Percentiles rank a stretch among this genome's conserved stretches.
phyloP scores from a whole-genome alignment of 1,140 invertebrate species.

The Mya arenaria region DNA sequence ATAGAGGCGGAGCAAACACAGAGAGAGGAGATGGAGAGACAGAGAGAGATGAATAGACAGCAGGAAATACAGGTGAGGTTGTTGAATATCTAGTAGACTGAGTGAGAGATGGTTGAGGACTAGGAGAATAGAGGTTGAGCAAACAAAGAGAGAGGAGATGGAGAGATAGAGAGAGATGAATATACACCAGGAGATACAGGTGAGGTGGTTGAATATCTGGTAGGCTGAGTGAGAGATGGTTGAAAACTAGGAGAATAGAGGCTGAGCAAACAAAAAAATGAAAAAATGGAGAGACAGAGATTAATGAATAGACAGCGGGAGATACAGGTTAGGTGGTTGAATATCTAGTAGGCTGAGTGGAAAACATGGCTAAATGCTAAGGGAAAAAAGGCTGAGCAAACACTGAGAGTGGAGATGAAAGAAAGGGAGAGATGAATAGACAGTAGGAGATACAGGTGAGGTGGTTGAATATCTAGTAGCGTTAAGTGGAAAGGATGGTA shows the following conservation, averaged over 20 bases:
- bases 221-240: conserved; percentile 43
- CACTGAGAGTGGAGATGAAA: conserved; percentile 55
- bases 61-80: conserved; percentile 57
- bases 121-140: conserved; percentile 41
- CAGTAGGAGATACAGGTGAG: conserved; percentile 62
- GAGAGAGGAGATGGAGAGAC: conserved; percentile 54
- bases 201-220: too few species aligned
- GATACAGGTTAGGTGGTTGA: conserved; percentile 52
- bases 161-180: conserved; percentile 55
- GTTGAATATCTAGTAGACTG: too few species aligned
- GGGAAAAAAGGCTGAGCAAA: conserved; percentile 48
- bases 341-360: too few species aligned
- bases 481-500: conserved; percentile 23
- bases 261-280: conserved; percentile 43
- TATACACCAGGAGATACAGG: conserved; percentile 56
- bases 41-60: conserved; percentile 55
- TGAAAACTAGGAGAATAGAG: conserved; percentile 47
- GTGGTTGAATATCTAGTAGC: too few species aligned
- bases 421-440: conserved; percentile 53
- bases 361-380: conserved; percentile 50
- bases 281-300: conserved; percentile 53
- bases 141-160: conserved; percentile 52
- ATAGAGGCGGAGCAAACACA: conserved; percentile 38
- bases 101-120: conserved; percentile 45
- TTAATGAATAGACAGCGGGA: conserved; percentile 58